Evolutionary conservation across 2,113 vertebrate genomes (phyloP).

Genomic region (Chlorodrepanis virens): DNA sequence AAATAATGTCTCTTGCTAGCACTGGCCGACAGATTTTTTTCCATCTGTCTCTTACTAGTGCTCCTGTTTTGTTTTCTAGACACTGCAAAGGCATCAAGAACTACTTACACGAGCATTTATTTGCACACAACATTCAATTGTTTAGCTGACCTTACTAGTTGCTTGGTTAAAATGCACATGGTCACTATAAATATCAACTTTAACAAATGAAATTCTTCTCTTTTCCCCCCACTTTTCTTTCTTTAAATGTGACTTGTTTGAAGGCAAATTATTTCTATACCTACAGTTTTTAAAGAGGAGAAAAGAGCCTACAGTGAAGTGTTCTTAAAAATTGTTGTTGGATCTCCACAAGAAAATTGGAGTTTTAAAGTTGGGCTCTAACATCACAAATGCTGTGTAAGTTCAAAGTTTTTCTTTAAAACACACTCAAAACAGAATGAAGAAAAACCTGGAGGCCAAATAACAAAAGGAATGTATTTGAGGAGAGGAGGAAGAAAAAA

Average conservation of each 20-base stretch:
- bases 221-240: accelerated
- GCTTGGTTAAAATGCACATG: not conserved
- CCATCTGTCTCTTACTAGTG: not conserved
- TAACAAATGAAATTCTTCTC: not conserved
- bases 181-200: not conserved
- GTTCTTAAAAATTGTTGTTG: not conserved
- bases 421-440: not conserved
- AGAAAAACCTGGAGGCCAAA: not conserved
- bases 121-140: not conserved
- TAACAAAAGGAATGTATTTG: not conserved
- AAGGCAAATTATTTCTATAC: not conserved
- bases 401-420: not conserved
- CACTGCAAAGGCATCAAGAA: not conserved
- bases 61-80: not conserved
- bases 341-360: not conserved
- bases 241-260: not conserved
- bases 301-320: not conserved
- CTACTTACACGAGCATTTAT: not conserved
- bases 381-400: not conserved
- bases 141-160: not conserved
- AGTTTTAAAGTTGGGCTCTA: not conserved
- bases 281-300: not conserved
- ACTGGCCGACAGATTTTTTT: not conserved
- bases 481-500: accelerated
- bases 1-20: not conserved